Conservation (phyloP, 2,888 invertebrate genomes). For the Agonopterix alstromeriana region DNA sequence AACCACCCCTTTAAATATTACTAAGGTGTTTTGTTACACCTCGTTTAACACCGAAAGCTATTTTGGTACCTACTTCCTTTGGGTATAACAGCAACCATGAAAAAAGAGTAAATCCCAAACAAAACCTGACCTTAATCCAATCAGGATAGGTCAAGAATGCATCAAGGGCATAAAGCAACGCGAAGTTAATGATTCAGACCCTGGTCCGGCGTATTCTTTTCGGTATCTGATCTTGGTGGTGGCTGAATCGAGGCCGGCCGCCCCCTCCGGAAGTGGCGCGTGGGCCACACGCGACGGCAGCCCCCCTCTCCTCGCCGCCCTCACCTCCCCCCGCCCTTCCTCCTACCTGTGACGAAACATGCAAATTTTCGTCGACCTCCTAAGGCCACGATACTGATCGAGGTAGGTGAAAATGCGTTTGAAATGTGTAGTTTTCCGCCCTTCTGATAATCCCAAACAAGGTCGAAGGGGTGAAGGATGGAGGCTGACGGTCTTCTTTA, state of each 20-base stretch:
- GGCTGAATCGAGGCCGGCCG: conserved; percentile 38
- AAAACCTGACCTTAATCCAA: neutral
- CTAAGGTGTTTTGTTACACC: too few species aligned
- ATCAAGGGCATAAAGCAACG: conserved; percentile 2
- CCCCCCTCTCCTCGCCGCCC: conserved; percentile 8
- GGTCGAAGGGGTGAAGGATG: conserved; percentile 30
- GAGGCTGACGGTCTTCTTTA: neutral
- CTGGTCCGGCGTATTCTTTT: conserved; percentile 21
- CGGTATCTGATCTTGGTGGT: conserved; percentile 49
- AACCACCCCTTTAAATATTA: too few species aligned
- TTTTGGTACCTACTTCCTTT: too few species aligned
- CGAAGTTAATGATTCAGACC: conserved; percentile 1
- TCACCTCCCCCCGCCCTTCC: conserved; percentile 13
- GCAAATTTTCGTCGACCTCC: conserved; percentile 54
- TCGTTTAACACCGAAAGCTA: too few species aligned
- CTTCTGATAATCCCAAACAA: conserved; percentile 25
- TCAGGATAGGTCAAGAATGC: conserved; percentile 11
- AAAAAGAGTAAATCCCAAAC: too few species aligned
- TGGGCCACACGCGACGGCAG: conserved; percentile 39
- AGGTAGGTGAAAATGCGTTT: conserved; percentile 44
- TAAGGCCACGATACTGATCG: conserved; percentile 39
- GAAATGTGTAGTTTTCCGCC: conserved; percentile 31
- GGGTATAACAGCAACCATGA: too few species aligned
- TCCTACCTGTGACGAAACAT: conserved; percentile 51
- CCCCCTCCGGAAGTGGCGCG: conserved; percentile 53